Evolutionary conservation across 2,113 vertebrate species (phyloP).

Genomic region (Grallaria varia): DNA sequence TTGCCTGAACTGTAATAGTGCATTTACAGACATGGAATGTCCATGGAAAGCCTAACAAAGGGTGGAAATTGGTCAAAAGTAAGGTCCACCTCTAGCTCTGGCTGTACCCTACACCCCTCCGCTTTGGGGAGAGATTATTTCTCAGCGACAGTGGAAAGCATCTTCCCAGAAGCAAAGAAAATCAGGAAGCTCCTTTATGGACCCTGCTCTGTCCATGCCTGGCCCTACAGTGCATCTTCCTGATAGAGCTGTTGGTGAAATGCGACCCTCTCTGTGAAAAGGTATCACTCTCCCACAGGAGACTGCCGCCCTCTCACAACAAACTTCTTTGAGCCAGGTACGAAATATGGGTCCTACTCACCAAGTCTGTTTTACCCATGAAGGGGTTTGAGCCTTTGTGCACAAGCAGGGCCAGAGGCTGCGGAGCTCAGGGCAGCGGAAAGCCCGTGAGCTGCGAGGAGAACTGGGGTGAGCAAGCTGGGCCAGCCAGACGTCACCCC

Average conservation of each 20-base stretch:
- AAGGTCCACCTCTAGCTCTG: background rate
- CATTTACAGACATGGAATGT: background rate
- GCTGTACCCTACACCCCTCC: background rate
- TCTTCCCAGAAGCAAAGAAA: background rate
- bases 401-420: background rate
- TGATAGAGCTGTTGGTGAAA: background rate
- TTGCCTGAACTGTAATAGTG: background rate
- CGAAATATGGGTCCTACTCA: background rate
- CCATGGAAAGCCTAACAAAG: background rate
- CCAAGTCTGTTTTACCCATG: accelerated
- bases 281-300: background rate
- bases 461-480: accelerated
- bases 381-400: background rate
- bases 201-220: background rate
- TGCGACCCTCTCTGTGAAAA: background rate
- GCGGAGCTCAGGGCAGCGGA: background rate
- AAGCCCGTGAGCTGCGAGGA: background rate
- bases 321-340: background rate
- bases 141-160: background rate
- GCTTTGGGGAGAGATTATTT: background rate
- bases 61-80: background rate
- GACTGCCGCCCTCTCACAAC: background rate
- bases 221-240: background rate
- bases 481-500: background rate
- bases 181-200: background rate